A percentile compares a stretch with the other conserved stretches of the same genome.
Evolutionary conservation across 2,113 vertebrate genomes (phyloP).

Genomic region (Rana temporaria): DNA sequence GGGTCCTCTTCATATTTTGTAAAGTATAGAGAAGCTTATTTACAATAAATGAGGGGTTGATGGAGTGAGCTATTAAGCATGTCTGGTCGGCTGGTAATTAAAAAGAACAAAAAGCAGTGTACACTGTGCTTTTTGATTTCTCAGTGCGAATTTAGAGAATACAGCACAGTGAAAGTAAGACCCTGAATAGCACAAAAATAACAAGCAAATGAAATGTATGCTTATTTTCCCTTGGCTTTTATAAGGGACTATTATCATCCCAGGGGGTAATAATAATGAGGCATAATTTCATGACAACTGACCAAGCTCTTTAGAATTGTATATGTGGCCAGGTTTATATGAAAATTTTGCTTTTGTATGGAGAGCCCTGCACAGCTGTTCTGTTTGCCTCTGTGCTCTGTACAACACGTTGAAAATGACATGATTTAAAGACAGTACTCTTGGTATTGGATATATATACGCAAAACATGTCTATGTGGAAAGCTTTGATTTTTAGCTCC

Average conservation of each 20-base stretch:
- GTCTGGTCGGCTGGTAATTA: constrained; percentile 38
- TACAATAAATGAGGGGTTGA: constrained; percentile 9
- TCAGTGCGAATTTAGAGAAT: not conserved
- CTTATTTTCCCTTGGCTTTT: constrained; percentile 40
- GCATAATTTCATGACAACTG: constrained; percentile 46
- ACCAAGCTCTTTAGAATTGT: constrained; percentile 16
- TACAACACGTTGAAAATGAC: constrained; percentile 2
- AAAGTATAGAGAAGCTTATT: constrained; percentile 20
- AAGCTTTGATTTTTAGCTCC: not conserved
- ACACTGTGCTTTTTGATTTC: constrained; percentile 23
- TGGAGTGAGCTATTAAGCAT: not conserved
- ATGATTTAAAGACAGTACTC: constrained; percentile 8
- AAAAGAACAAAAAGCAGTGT: constrained; percentile 11
- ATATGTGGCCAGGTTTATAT: constrained; percentile 15
- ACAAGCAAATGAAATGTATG: constrained; percentile 41
- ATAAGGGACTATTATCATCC: constrained; percentile 27
- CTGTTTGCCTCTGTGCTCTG: not conserved
- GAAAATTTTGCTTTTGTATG: constrained; percentile 16
- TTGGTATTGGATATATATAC: not conserved
- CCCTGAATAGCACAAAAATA: constrained; percentile 38
- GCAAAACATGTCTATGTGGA: not conserved
- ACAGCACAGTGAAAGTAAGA: constrained; percentile 13
- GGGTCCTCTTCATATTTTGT: constrained; percentile 29
- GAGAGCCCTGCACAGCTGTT: constrained; percentile 12
- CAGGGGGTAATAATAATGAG: constrained; percentile 45